Percentiles rank a stretch among this genome's conserved stretches.
These are phyloP conservation scores for Caenorhabditis virilis DNA, from an alignment of 2,888 invertebrate species.

Conservation along the genomic window DNA sequence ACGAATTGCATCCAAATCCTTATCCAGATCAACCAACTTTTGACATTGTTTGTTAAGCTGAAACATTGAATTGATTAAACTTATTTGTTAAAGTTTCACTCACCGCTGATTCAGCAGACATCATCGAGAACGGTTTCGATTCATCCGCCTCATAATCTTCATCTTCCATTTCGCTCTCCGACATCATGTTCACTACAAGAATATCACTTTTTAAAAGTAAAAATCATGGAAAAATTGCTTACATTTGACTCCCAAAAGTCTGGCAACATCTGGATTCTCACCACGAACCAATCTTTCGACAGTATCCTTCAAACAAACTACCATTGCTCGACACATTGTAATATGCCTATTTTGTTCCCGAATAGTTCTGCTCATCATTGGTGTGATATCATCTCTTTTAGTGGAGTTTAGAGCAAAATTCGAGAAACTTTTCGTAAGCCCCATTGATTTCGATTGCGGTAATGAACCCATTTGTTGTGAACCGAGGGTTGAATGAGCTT, in stretches of 20 bases:
- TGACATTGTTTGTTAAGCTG: constrained; percentile 28
- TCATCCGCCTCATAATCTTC: constrained; percentile 39
- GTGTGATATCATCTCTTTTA: constrained; percentile 37
- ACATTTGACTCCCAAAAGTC: constrained; percentile 28
- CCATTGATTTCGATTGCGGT: constrained; percentile 29
- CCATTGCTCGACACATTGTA: constrained; percentile 34
- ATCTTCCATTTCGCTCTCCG: constrained; percentile 43
- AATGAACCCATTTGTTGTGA: constrained; percentile 25
- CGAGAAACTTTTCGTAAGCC: constrained; percentile 45
- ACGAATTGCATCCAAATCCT: constrained; percentile 30
- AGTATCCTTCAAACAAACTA: constrained; percentile 33
- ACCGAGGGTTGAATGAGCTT: constrained; percentile 36
- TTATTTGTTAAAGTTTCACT: not conserved
- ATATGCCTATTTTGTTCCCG: constrained; percentile 35
- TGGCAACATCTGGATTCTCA: constrained; percentile 31
- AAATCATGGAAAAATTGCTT: not conserved
- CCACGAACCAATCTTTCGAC: constrained; percentile 31
- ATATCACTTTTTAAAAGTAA: not conserved
- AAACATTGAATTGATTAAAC: not conserved
- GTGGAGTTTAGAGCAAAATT: constrained; percentile 38
- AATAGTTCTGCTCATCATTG: constrained; percentile 44
- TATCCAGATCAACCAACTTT: constrained; percentile 31
- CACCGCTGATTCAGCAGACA: constrained; percentile 41
- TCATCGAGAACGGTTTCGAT: constrained; percentile 42
- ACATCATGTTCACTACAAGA: constrained; percentile 38